Evolutionary conservation across 1,140 invertebrate genomes (phyloP).

Genomic region (Mycetomoellerius zeteki): DNA sequence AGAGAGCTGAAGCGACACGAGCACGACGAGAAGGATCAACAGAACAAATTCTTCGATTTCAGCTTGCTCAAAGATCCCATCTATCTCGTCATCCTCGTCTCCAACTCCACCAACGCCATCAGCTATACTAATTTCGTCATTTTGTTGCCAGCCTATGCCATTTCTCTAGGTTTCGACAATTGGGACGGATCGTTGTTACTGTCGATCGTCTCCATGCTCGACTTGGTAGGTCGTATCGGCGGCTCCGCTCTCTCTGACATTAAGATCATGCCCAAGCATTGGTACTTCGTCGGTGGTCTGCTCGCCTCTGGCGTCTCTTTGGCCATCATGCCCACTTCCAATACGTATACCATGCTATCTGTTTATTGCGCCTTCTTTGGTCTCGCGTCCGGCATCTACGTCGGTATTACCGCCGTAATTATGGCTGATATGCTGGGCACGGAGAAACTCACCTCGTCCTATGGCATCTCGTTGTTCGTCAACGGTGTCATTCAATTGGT

Average conservation of each 20-base stretch:
- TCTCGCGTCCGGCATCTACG: slow-evolving; percentile 94
- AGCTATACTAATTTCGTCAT: slow-evolving; percentile 96
- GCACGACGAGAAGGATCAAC: slow-evolving; percentile 83
- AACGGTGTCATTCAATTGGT: slow-evolving; percentile 93
- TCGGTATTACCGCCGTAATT: slow-evolving; percentile 94
- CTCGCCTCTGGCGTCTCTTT: slow-evolving; percentile 92
- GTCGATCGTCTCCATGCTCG: slow-evolving; percentile 92
- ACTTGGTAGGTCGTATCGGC: slow-evolving; percentile 93
- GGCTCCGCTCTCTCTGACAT: slow-evolving; percentile 93
- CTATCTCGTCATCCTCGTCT: slow-evolving; percentile 93
- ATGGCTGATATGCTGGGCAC: slow-evolving; percentile 95
- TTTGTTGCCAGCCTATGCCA: slow-evolving; percentile 92
- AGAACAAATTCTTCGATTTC: slow-evolving; percentile 92
- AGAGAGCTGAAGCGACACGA: slow-evolving; percentile 73
- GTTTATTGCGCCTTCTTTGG: slow-evolving; percentile 92
- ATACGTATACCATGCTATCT: slow-evolving; percentile 87
- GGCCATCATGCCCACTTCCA: slow-evolving; percentile 90
- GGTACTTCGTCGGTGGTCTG: slow-evolving; percentile 93
- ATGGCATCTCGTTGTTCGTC: slow-evolving; percentile 94
- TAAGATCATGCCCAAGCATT: slow-evolving; percentile 91
- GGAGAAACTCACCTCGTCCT: slow-evolving; percentile 93
- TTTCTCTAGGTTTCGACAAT: slow-evolving; percentile 90
- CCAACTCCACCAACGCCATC: slow-evolving; percentile 94
- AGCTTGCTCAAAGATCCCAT: slow-evolving; percentile 92
- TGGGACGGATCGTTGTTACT: slow-evolving; percentile 90